Evolutionary conservation across 1,140 invertebrate genomes (phyloP).

Genomic region (Asobara japonica): DNA sequence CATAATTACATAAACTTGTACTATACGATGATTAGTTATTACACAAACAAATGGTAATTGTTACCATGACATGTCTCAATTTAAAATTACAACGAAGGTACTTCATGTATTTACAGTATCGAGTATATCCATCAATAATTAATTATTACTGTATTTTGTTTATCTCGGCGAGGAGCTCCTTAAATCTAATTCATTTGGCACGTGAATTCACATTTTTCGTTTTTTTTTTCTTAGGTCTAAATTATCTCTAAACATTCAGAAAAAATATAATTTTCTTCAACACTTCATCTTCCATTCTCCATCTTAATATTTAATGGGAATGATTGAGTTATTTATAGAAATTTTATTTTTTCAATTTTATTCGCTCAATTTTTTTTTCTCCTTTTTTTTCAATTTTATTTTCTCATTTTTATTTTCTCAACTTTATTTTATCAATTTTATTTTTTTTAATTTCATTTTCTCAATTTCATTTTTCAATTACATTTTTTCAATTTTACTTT

Average conservation of each 20-base stretch:
- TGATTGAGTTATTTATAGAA: no score
- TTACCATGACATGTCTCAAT: not conserved
- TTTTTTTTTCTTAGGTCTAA: conserved; percentile 27
- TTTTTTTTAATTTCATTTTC: no score
- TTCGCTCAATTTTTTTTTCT: no score
- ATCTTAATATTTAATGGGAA: no score
- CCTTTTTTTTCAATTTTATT: no score
- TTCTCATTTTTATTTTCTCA: no score
- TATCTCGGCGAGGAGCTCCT: not conserved
- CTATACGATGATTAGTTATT: not conserved
- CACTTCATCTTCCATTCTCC: conserved; percentile 17
- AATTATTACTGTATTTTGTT: not conserved
- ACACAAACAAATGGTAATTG: not conserved
- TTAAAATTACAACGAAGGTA: not conserved
- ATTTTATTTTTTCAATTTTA: no score
- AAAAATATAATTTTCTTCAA: conserved; percentile 49
- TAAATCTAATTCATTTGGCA: conserved; percentile 57
- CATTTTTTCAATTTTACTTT: no score
- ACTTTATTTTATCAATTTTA: no score
- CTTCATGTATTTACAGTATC: not conserved
- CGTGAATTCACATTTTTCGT: conserved; percentile 62
- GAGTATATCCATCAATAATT: not conserved
- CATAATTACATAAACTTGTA: not conserved
- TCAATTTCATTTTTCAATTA: no score
- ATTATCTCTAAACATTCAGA: conserved; percentile 40